Percentiles rank a stretch among this genome's conserved stretches.
Evolutionary conservation across 1,140 invertebrate species (phyloP).

Genomic region (Atta cephalotes): DNA sequence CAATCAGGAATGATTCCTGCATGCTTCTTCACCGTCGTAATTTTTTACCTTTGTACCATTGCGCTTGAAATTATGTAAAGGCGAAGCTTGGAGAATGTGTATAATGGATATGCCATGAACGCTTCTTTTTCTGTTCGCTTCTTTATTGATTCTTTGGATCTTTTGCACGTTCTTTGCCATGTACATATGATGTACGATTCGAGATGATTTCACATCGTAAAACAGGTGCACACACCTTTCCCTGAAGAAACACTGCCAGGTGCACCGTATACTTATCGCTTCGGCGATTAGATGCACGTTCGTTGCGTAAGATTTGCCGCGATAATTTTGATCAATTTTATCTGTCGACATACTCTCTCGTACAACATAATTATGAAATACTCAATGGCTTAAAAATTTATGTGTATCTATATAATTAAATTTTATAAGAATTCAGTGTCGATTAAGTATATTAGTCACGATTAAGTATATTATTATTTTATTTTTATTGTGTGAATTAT

Average conservation of each 20-base stretch:
- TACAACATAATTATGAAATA: neutral
- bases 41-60: neutral
- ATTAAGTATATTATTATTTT: neutral
- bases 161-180: constrained; percentile 16
- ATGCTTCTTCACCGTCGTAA: constrained; percentile 24
- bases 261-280: constrained; percentile 46
- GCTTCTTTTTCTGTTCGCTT: neutral
- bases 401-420: constrained; percentile 3
- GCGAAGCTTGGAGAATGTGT: neutral
- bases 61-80: neutral
- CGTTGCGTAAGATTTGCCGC: constrained; percentile 19
- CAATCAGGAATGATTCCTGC: constrained; percentile 30
- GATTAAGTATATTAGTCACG: neutral
- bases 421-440: neutral
- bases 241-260: constrained; percentile 41
- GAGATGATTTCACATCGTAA: constrained; percentile 60
- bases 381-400: neutral
- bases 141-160: constrained; percentile 25
- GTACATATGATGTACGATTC: neutral
- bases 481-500: neutral
- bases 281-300: constrained; percentile 36
- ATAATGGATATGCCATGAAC: neutral
- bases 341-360: neutral
- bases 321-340: constrained; percentile 14
- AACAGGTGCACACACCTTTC: constrained; percentile 76